phyloP scores from a whole-genome alignment of 2,797 vertebrate species.

The Capromys pilorides region DNA sequence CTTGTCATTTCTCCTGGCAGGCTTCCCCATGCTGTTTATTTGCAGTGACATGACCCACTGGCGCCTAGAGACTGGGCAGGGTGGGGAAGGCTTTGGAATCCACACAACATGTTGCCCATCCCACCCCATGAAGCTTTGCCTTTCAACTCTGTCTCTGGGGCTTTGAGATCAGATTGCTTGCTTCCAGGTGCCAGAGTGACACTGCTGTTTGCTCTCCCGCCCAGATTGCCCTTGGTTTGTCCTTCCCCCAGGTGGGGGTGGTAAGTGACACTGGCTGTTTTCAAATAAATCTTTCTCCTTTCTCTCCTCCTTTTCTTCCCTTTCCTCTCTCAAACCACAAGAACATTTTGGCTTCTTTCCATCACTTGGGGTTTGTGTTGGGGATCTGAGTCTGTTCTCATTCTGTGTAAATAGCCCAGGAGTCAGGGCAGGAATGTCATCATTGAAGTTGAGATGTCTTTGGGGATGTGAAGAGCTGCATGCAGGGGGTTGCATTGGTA shows the following conservation, averaged over 20 bases:
- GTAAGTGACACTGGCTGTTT: constrained; percentile 60
- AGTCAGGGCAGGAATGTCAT: not conserved
- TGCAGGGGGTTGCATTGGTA: not conserved
- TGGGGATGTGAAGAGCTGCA: not conserved
- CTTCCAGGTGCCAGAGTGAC: constrained; percentile 75
- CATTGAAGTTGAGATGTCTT: not conserved
- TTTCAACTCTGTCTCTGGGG: constrained; percentile 56
- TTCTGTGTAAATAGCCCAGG: constrained; percentile 58
- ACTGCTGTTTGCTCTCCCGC: constrained; percentile 73
- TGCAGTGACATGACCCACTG: constrained; percentile 69
- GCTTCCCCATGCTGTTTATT: constrained; percentile 63
- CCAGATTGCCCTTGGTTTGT: constrained; percentile 59
- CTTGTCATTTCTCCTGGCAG: constrained; percentile 74
- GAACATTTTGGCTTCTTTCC: constrained; percentile 70
- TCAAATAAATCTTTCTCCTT: constrained; percentile 68
- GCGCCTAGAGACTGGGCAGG: constrained; percentile 66
- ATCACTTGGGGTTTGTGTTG: constrained; percentile 48
- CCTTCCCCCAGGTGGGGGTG: constrained; percentile 56
- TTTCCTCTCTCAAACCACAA: constrained; percentile 41
- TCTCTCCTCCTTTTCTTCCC: not conserved
- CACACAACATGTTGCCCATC: constrained; percentile 25
- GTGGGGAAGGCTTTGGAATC: constrained; percentile 64
- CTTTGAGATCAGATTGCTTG: constrained; percentile 67
- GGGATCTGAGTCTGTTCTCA: constrained; percentile 57
- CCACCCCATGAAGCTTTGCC: constrained; percentile 63